Base-by-base conservation (phyloP, 2,113 vertebrate species). In the Prochilodus magdalenae region DNA sequence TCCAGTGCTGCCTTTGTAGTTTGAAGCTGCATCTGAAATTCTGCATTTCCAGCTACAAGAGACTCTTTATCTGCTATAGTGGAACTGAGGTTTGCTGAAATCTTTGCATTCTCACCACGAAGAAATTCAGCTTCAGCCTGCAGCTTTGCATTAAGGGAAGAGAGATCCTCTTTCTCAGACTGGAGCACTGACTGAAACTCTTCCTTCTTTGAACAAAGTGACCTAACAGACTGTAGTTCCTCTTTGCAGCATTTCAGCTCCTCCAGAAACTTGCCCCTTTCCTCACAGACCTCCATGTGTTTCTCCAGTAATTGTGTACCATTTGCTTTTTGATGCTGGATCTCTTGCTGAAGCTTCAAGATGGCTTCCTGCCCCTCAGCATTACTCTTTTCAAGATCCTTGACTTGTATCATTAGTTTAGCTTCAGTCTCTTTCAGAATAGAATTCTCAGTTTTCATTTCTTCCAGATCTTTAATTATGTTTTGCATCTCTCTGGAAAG, bases 221-320 rank as follows among this genome's bases (percentile, higher is more conserved):
- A 90, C 44, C 93, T 93, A 77, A 95, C 93, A 72, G 63, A 85
- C 13, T 84, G 87, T 22, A 96, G 71, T 29, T 94, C 94, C n/a
- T 95, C 92, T 1, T 89, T 92, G 30, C 89, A 95, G 63, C 91
- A 91, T 83, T 86, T 89, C 49, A 98, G 90, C 67, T 95, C 93
- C 73, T 94, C 91, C 76, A 95, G 93, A 11, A 94, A 84, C 0
- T 87, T 87, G 30, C 93, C 94, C 84, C 93, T 96, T 57, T 95
- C 94, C 81, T 94, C 94, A 44, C 91, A 73, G 83, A 94, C 36
- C 0, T 90, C 85, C 29, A 94, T 89, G 47, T 94, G 96, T 83
- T 97, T 93, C 4, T 94, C 79, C 12, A 90, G 11, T 1, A 97
- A 91, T 14, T 93, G 92, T 81, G 91, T 91, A 77, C 92, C 90